Conservation (phyloP, 2,888 invertebrate species). For the Atethmia centrago region DNA sequence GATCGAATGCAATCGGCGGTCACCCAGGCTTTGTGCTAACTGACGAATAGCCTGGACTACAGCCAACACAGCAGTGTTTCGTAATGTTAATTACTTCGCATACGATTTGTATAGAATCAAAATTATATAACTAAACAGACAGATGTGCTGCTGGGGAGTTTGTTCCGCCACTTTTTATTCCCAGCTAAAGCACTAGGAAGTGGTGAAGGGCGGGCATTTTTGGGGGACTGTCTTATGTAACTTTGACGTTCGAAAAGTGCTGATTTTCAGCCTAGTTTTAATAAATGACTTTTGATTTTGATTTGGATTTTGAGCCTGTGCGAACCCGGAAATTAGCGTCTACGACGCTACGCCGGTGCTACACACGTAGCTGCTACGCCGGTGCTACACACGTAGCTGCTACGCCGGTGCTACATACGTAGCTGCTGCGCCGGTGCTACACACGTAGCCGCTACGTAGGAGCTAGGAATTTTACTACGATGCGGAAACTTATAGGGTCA, state of each 20-base stretch:
- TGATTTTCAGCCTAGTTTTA: too few relatives aligned
- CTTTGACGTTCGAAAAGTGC: too few relatives aligned
- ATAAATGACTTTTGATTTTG: too few relatives aligned
- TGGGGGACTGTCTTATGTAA: too few relatives aligned
- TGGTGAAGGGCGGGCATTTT: too few relatives aligned
- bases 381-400: slow-evolving; percentile 1
- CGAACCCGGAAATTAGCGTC: slow-evolving; percentile 19
- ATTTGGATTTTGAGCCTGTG: slow-evolving; percentile 12
- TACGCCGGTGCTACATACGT: slow-evolving; percentile 7
- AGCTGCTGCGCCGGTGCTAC: slow-evolving; percentile 21
- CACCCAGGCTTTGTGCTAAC: slow-evolving; percentile 42
- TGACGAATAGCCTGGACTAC: slow-evolving; percentile 47
- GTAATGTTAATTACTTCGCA: too few relatives aligned
- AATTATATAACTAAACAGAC: too few relatives aligned
- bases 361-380: not conserved
- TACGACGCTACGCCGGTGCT: slow-evolving; percentile 28
- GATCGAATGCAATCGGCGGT: slow-evolving; percentile 43
- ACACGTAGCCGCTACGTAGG: not conserved
- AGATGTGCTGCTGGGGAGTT: too few relatives aligned
- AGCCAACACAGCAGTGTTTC: too few relatives aligned
- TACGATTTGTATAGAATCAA: too few relatives aligned
- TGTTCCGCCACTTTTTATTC: too few relatives aligned
- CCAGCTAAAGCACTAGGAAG: too few relatives aligned
- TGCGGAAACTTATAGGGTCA: not conserved
- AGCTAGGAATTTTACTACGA: slow-evolving; percentile 17